Base-by-base conservation (phyloP, 2,113 vertebrate species). In the Urocitellus parryii region DNA sequence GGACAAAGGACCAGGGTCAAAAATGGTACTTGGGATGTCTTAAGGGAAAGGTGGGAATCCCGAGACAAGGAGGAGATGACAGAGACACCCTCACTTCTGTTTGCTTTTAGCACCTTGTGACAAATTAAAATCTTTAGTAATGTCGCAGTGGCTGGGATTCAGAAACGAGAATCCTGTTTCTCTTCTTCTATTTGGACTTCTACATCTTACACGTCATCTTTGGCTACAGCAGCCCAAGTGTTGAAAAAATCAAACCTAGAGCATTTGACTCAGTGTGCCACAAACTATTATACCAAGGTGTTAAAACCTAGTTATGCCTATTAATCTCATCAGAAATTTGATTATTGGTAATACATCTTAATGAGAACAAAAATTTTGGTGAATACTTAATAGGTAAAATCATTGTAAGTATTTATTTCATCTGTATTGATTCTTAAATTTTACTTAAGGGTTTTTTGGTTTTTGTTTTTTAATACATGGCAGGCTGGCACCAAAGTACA, bases 201-300 rank as follows among this genome's bases (percentile, higher is more conserved):
- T 10, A 18, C 7, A 48, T n/a, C 45, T 73, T 85, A 61, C 12
- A 16, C 29, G 25, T 34, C 27, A 73, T 67, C 76, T 48, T 90
- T 20, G 56, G 37, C 53, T 88, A 17, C 42, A 45, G 42, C 9
- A 42, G 5, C 48, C 48, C 70, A 93, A 37, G 25, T 65, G 25
- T 48, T 89, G 42, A 61, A 91, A 65, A 96, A 81, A 61, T 56
- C 25, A 80, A 53, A 94, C 63, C n/a, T 58, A 95, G 85, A 85
- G 61, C 34, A 84, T 93, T 72, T 51, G 2, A 76, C 58, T 91
- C 27, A 25, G 37, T 45, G 13, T 37, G 6, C 77, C 56, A 82
- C 73, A 45, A 78, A 90, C 27, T 32, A 89, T 68, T 61, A 42
- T 77, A 85, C 7, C 5, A 51, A 58, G 37, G 53, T 89, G 51